Evolutionary conservation across 2,113 vertebrate species (phyloP).

Genomic region (Ptilonorhynchus violaceus): DNA sequence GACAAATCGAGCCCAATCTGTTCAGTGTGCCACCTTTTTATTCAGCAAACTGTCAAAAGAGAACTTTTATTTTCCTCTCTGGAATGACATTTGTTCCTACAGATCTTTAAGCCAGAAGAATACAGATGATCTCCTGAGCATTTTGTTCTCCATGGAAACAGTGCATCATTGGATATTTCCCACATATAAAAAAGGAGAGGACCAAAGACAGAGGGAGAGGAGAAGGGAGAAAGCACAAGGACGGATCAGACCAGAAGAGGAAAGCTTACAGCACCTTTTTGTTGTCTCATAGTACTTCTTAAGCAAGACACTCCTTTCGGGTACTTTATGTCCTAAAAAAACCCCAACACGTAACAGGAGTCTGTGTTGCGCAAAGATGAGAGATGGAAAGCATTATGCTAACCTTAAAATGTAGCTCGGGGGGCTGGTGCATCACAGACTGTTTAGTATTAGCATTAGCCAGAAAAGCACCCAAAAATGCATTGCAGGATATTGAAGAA

Average conservation of each 20-base stretch:
- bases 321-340: constrained; percentile 22
- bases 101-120: not conserved
- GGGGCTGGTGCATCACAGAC: constrained; percentile 1
- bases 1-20: not conserved
- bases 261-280: not conserved
- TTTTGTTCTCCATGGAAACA: not conserved
- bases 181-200: not conserved
- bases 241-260: not conserved
- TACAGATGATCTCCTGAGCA: not conserved
- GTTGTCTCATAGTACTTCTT: not conserved
- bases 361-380: not conserved
- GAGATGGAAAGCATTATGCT: constrained; percentile 39
- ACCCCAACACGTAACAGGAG: not conserved
- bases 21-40: not conserved
- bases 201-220: not conserved
- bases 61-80: not conserved
- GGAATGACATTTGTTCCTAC: not conserved
- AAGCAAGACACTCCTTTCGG: not conserved
- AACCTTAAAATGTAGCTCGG: constrained; percentile 5
- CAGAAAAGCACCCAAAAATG: constrained; percentile 12
- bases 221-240: not conserved
- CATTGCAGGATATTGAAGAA: constrained; percentile 69
- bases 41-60: not conserved
- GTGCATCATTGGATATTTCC: not conserved
- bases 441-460: constrained; percentile 29